Evolutionary conservation across 2,113 vertebrate genomes (phyloP).

Genomic region (Pterocles burchelli): DNA sequence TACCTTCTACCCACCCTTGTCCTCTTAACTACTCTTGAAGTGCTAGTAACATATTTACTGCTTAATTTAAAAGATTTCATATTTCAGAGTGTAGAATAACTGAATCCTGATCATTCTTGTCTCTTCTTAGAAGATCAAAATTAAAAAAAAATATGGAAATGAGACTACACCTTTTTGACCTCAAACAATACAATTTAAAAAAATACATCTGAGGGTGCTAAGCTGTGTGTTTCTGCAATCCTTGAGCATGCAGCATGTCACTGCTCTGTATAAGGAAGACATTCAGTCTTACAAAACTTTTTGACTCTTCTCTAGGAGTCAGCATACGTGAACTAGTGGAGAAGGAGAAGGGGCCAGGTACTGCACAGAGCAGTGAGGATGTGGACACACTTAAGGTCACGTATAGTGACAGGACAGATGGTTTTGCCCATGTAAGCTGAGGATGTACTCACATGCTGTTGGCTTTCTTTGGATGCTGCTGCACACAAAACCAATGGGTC

Average conservation of each 20-base stretch:
- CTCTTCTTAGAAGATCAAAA: background rate
- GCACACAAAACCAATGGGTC: background rate
- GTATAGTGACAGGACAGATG: fast-evolving
- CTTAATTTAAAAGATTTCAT: background rate
- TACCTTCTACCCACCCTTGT: background rate
- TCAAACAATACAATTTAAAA: background rate
- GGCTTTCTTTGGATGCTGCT: background rate
- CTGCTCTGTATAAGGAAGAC: background rate
- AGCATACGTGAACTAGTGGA: fast-evolving
- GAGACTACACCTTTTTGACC: background rate
- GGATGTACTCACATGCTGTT: fast-evolving
- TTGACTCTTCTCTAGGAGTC: background rate
- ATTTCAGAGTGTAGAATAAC: background rate
- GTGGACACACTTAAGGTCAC: fast-evolving
- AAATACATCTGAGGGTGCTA: fast-evolving
- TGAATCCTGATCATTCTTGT: background rate
- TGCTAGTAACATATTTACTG: background rate
- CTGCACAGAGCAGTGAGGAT: too few relatives aligned
- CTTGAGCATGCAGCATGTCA: background rate
- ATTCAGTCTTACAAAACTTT: background rate
- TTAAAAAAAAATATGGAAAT: background rate
- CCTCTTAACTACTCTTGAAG: background rate
- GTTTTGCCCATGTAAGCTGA: too few relatives aligned
- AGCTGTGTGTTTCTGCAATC: background rate
- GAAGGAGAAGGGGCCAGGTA: background rate